Evolutionary conservation across 2,113 vertebrate species (phyloP).

Genomic region (Vulpes vulpes): DNA sequence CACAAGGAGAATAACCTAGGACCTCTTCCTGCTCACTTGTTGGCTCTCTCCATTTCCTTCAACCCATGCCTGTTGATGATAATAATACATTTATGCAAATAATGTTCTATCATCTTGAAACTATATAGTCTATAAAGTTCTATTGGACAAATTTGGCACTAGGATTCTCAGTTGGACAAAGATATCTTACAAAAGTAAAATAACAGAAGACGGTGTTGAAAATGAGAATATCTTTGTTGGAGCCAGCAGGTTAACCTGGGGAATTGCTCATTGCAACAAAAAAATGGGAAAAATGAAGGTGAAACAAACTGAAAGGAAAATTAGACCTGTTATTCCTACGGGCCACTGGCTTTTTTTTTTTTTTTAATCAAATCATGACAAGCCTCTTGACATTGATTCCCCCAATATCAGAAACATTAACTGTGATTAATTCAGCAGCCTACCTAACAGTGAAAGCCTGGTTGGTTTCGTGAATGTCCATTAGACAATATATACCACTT

Average conservation of each 20-base stretch:
- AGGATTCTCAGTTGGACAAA: neutral
- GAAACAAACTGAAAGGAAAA: neutral
- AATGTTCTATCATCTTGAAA: neutral
- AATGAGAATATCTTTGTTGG: neutral
- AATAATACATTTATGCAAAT: neutral
- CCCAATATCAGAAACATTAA: neutral
- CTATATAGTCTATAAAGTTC: neutral
- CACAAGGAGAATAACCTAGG: neutral
- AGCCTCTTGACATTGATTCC: neutral
- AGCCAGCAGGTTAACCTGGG: neutral
- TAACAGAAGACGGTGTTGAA: neutral
- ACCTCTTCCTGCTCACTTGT: neutral
- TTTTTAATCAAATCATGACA: neutral
- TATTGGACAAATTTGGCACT: neutral
- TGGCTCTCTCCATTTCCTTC: neutral
- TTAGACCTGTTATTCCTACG: neutral
- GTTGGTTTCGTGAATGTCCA: neutral
- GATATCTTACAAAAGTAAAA: neutral
- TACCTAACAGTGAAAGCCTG: neutral
- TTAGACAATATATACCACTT: neutral
- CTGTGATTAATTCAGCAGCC: neutral
- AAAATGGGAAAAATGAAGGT: neutral
- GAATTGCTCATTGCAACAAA: neutral
- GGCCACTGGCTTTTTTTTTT: constrained; percentile 6
- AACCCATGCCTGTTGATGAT: neutral